Evolutionary conservation across 2,113 vertebrate genomes (phyloP).

Genomic region (Centropus bengalensis): DNA sequence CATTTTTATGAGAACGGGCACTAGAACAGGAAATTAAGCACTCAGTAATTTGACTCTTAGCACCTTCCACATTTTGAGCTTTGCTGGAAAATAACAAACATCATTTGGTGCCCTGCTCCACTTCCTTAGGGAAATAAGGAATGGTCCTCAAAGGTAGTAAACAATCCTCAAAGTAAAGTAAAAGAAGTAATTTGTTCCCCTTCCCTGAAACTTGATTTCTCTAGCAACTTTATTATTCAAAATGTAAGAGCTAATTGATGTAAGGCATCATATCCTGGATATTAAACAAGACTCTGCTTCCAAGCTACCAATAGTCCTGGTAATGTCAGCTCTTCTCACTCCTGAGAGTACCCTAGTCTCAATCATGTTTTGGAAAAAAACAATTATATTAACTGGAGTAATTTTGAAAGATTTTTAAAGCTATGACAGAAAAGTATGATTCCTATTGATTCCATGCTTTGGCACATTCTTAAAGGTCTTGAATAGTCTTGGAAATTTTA

Average conservation of each 20-base stretch:
- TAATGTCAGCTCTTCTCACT: neutral
- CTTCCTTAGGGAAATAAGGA: neutral
- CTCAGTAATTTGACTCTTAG: neutral
- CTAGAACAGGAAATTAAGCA: neutral
- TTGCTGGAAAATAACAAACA: neutral
- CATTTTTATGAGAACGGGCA: neutral
- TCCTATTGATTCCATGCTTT: neutral
- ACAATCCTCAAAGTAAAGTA: neutral
- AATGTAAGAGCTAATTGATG: neutral
- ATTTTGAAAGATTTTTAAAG: neutral
- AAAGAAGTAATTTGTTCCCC: neutral
- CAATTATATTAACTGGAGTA: neutral
- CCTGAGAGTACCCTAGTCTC: neutral
- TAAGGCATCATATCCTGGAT: neutral
- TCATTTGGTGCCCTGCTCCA: neutral
- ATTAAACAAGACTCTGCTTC: neutral
- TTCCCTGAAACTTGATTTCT: neutral
- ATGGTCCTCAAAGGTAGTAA: neutral
- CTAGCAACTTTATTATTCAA: neutral
- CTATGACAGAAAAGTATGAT: neutral
- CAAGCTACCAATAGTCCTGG: neutral
- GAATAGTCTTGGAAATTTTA: neutral
- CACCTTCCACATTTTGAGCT: neutral
- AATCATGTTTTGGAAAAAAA: neutral
- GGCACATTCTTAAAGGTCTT: neutral